These are phyloP conservation scores for Zosterops borbonicus DNA, from an alignment of 2,113 vertebrate genomes.

Conservation along the genomic window DNA sequence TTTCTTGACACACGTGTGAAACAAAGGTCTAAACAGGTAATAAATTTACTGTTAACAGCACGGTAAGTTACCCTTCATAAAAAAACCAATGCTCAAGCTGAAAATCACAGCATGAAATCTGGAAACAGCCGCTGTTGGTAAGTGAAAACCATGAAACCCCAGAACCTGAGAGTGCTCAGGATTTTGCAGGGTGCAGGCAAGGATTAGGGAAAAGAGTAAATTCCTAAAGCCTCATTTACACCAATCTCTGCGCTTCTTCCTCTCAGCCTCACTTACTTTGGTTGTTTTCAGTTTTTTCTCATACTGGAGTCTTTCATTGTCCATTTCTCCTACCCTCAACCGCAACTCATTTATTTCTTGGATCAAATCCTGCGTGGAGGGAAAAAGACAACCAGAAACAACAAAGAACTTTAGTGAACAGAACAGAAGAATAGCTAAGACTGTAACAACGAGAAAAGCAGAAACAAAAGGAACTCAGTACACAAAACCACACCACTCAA, in stretches of 20 bases:
- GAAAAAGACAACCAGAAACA: neutral
- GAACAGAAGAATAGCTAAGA: neutral
- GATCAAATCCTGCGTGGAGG: conserved; percentile 81
- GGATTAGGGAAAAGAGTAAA: neutral
- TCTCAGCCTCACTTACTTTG: conserved; percentile 82
- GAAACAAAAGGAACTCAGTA: neutral
- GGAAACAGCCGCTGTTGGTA: neutral
- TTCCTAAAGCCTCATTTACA: neutral
- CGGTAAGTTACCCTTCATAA: neutral
- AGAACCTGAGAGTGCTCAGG: neutral
- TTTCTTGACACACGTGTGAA: neutral
- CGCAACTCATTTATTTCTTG: conserved; percentile 90
- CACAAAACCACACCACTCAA: neutral
- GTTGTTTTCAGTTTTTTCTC: conserved; percentile 94
- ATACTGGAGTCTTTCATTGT: conserved; percentile 88
- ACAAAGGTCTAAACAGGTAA: neutral
- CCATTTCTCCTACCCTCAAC: conserved; percentile 88
- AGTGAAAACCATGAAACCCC: neutral
- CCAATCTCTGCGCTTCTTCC: neutral
- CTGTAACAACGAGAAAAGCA: neutral
- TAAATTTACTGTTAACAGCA: neutral
- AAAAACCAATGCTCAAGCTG: neutral
- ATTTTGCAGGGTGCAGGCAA: neutral
- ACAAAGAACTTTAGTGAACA: neutral
- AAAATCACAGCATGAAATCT: neutral